Percentiles rank a stretch among this genome's conserved stretches.
These are phyloP conservation scores for Catharus ustulatus DNA, from an alignment of 2,797 vertebrate genomes.

Conservation along the genomic window DNA sequence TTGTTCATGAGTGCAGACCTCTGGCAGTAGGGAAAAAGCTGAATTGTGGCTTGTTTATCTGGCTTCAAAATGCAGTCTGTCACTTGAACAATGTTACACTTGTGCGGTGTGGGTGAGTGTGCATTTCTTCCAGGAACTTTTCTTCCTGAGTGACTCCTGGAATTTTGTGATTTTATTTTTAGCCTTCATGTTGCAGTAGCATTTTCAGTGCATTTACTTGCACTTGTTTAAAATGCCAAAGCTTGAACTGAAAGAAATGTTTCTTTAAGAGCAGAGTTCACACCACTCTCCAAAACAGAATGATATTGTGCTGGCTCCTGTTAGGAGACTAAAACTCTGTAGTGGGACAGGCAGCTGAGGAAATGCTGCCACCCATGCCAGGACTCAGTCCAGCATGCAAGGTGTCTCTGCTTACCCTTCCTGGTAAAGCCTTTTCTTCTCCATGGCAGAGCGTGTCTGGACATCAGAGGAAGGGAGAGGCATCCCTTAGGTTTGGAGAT, in stretches of 20 bases:
- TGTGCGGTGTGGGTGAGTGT: neutral
- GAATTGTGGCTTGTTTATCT: neutral
- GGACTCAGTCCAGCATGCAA: neutral
- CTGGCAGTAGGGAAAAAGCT: neutral
- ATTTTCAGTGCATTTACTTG: conserved; percentile 1
- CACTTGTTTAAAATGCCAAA: neutral
- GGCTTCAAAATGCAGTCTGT: neutral
- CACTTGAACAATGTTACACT: accelerated
- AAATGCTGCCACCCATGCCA: neutral
- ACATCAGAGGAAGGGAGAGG: neutral
- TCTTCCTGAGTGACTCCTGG: neutral
- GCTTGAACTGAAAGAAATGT: neutral
- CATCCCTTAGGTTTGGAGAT: neutral
- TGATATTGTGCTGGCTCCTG: neutral
- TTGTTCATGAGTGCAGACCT: neutral
- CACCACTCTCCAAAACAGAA: neutral
- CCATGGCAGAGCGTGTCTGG: neutral
- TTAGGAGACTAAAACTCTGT: neutral
- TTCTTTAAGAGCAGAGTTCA: neutral
- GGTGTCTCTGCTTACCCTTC: neutral
- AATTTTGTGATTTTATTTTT: neutral
- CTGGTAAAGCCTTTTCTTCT: neutral
- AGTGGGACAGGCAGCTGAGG: neutral
- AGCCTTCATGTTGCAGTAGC: conserved; percentile 14
- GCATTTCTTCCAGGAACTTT: conserved; percentile 1